Evolutionary conservation across 2,113 vertebrate genomes (phyloP), one percentile per base, ranked within the genome.

Genomic region (Andinoacara biseriatus): DNA sequence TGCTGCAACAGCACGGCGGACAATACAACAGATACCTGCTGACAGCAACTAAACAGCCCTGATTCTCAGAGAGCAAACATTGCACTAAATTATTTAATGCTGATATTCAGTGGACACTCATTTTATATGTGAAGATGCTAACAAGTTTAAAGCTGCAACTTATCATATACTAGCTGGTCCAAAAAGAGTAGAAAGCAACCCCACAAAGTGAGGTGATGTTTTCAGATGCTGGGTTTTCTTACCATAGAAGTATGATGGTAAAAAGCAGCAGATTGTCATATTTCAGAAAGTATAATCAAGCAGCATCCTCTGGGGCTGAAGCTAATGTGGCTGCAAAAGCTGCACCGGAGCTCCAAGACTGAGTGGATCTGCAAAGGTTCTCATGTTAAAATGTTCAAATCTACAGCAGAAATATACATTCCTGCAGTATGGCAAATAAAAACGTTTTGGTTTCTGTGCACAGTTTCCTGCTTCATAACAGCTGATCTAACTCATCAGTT

Each of bases 121-220:
- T 52, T 52, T 52, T 8, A 69, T 3, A 52, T 29, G 43, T 29
- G 24, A 69, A 69, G 65, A 69, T 29, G 24, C 65, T 13, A 10
- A 69, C 29, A 17, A 20, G 65, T 29, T 52, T 69, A 2, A 69
- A 46, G 22, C 63, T 46, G 63, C 40, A 46, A 49, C 22, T 20
- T 0, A 31, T 31, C 31, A 17, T 31, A 7, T 46, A 52, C 10
- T 0, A 49, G 40, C 20, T 49, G 43, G 40, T 69, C 22, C 46
- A 26, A 67, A 0, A 29, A 20, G 18, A 29, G 65, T 49, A 17
- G 24, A 52, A 52, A 52, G 5, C 17, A 69, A 2, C 5, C 17
- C 46, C 46, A 11, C 18, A 17, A 2, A 69, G 40, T 0, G 40
- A 46, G 40, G 49, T 29, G 17, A 0, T 7, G 5, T 67, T 0